Evolutionary conservation across 2,113 vertebrate species (phyloP), one percentile per base, ranked within the genome.

Genomic region (Ammospiza nelsoni): DNA sequence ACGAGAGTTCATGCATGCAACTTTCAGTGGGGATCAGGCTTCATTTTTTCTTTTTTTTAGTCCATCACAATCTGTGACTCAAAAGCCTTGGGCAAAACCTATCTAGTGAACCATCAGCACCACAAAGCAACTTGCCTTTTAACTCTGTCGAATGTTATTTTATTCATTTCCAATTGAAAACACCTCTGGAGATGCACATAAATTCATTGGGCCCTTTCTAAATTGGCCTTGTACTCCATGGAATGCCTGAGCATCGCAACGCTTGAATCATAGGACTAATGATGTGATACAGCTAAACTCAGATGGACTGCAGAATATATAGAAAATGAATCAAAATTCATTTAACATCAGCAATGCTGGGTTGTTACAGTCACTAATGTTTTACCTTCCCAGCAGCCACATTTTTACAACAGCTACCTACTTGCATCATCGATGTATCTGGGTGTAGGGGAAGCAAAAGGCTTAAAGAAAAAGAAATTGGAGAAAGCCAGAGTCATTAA

Each of bases 111-210:
- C 82, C 92, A 92, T 95, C 33, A 44, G 15, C 62, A 80, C 63
- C 61, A 87, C 90, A 94, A 91, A 91, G 62, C 18, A 55, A 90
- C 84, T 94, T 84, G 75, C 84, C 87, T 85, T 94, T 87, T 80
- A 87, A 83, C 88, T 87, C 88, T 90, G 81, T 96, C 88, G 89
- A 93, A 94, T 46, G 83, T 59, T 86, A 90, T 88, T 81, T 91
- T 55, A 84, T 62, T 92, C 82, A 75, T 95, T 93, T 95, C 96
- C 93, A 93, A 90, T 48, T 89, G 76, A 87, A 87, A 77, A 91
- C 85, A 83, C 59, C 84, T 93, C 89, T 75, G 79, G 61, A 92
- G 55, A 59, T 35, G 59, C 58, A 83, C 78, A 82, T n/a, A 33
- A 92, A 86, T 79, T 92, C 61, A 86, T 43, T 41, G 61, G 55